phyloP scores from a whole-genome alignment of 2,797 vertebrate genomes.

The Pteropus rufus region DNA sequence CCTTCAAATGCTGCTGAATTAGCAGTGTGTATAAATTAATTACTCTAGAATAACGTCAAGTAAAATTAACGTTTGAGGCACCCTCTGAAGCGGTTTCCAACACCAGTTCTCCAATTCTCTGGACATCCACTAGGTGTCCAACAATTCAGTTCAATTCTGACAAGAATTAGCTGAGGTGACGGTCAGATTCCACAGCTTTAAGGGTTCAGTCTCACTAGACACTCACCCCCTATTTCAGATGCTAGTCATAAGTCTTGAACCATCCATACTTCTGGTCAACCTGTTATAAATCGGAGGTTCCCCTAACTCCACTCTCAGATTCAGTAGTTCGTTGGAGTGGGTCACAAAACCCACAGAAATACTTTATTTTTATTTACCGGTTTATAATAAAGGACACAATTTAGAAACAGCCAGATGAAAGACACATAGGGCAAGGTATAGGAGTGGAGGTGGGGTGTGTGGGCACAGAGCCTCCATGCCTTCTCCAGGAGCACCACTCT shows the following conservation, averaged over 20 bases:
- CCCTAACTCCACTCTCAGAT: neutral
- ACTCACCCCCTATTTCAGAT: neutral
- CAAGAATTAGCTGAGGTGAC: neutral
- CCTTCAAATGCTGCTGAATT: neutral
- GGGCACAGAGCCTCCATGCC: rapidly evolving
- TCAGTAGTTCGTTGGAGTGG: neutral
- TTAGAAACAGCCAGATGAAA: neutral
- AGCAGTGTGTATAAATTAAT: neutral
- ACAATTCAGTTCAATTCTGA: neutral
- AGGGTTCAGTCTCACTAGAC: neutral
- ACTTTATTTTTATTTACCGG: neutral
- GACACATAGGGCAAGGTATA: too few species aligned
- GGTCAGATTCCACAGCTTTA: neutral
- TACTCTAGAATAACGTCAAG: neutral
- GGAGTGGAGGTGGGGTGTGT: neutral
- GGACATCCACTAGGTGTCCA: neutral
- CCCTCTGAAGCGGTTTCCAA: neutral
- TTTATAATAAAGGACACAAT: neutral
- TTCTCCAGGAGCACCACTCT: neutral
- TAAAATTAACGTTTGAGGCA: neutral
- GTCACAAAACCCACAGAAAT: neutral
- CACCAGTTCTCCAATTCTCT: neutral
- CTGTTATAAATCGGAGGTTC: neutral
- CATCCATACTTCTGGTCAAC: neutral
- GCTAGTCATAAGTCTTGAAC: neutral